Percentiles rank a stretch among this genome's conserved stretches.
These are phyloP conservation scores for Hydropsyche betteni DNA, from an alignment of 2,888 invertebrate genomes.

Conservation along the genomic window DNA sequence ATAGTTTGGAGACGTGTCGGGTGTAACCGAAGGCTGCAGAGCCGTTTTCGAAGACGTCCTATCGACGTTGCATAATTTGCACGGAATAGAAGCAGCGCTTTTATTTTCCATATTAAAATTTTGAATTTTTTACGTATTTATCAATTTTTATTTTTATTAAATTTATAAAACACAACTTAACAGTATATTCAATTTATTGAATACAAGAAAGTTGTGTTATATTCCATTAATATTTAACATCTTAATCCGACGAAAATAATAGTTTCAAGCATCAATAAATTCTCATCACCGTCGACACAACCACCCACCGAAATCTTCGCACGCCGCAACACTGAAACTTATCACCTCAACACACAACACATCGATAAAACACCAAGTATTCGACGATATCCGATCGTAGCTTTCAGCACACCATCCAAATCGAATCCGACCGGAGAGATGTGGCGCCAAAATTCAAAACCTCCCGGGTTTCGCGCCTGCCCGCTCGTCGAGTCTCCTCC, in stretches of 20 bases:
- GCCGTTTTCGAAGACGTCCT: constrained; percentile 10
- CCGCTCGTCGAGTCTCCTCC: constrained; percentile 6
- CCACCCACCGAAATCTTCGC: too few species aligned
- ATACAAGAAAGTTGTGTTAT: too few species aligned
- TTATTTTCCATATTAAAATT: too few species aligned
- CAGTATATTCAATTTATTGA: too few species aligned
- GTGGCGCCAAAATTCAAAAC: constrained; percentile 2
- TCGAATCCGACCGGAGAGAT: neutral
- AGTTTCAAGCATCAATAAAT: too few species aligned
- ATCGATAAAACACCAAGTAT: neutral
- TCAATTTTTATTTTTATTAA: too few species aligned
- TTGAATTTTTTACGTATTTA: too few species aligned
- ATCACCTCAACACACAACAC: neutral
- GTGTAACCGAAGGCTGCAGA: neutral
- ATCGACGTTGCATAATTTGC: neutral
- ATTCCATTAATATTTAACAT: neutral
- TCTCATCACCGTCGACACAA: too few species aligned
- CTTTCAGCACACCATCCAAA: neutral
- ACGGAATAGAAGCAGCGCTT: neutral
- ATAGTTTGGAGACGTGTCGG: neutral
- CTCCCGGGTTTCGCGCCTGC: neutral
- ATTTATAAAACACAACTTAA: too few species aligned
- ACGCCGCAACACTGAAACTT: too few species aligned
- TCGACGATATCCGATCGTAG: neutral
- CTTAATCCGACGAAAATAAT: too few species aligned